These are phyloP conservation scores for Lepidurus apus DNA, from an alignment of 1,140 invertebrate genomes.

Conservation along the genomic window DNA sequence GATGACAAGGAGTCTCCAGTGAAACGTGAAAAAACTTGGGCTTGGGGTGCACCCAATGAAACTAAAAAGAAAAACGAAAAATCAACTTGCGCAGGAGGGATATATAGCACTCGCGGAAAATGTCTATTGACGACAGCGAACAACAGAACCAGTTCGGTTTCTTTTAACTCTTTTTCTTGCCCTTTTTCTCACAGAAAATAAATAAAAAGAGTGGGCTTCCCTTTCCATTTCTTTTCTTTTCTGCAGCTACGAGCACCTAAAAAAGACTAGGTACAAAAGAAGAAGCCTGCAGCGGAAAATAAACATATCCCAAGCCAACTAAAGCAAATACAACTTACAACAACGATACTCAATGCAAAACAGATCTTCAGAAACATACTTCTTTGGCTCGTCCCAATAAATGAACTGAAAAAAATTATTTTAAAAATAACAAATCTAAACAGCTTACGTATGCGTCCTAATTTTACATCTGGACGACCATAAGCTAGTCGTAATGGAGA, in stretches of 20 bases:
- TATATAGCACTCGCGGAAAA: not conserved
- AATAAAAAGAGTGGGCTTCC: not conserved
- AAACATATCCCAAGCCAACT: no score
- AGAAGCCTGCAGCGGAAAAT: no score
- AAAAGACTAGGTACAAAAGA: no score
- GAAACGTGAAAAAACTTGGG: not conserved
- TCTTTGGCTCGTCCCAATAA: no score
- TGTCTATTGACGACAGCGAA: not conserved
- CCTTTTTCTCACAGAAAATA: not conserved
- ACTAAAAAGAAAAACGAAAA: not conserved
- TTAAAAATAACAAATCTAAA: no score
- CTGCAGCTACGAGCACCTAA: not conserved
- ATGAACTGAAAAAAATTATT: no score
- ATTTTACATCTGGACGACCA: no score
- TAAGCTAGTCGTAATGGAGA: no score
- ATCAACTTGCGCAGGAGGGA: not conserved
- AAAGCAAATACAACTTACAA: no score
- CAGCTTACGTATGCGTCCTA: no score
- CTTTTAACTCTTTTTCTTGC: not conserved
- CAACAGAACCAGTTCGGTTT: not conserved
- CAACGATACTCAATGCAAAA: no score
- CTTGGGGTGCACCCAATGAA: not conserved
- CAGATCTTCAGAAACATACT: no score
- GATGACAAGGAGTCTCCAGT: conserved; percentile 16
- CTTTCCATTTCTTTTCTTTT: not conserved